A percentile compares a stretch with the other conserved stretches of the same genome.
Evolutionary conservation across 1,140 invertebrate species (phyloP).

Genomic region (Tetramorium alpestre): DNA sequence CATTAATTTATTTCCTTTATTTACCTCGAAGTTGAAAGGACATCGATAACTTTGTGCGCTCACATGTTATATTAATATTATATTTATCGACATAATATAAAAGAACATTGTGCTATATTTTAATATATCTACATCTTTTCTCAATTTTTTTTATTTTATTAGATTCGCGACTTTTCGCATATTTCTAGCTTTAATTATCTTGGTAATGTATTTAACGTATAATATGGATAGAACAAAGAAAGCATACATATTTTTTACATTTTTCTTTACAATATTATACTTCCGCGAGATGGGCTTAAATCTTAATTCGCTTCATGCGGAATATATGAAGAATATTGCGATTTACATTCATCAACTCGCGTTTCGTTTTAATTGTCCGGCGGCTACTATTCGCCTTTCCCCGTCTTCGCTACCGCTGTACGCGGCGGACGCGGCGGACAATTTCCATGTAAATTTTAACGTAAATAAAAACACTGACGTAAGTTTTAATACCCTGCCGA

Average conservation of each 20-base stretch:
- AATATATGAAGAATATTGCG: slow-evolving; percentile 21
- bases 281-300: not conserved
- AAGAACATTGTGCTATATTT: not conserved
- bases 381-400: not conserved
- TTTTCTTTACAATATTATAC: not conserved
- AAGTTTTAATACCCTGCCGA: slow-evolving; percentile 65
- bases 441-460: slow-evolving; percentile 67
- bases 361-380: slow-evolving; percentile 38
- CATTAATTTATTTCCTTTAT: slow-evolving; percentile 31
- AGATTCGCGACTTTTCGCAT: not conserved
- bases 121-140: not conserved
- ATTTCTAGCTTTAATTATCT: not conserved
- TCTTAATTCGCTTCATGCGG: not conserved
- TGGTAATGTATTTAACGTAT: not conserved
- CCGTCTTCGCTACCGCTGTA: not conserved
- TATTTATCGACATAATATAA: not conserved
- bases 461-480: slow-evolving; percentile 69
- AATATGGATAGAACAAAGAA: not conserved
- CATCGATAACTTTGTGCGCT: not conserved
- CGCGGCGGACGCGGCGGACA: not conserved
- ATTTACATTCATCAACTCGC: slow-evolving; percentile 43
- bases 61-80: not conserved
- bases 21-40: not conserved
- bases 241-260: not conserved
- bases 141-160: not conserved